phyloP scores from a whole-genome alignment of 2,113 vertebrate genomes.

The Syrrhaptes paradoxus region DNA sequence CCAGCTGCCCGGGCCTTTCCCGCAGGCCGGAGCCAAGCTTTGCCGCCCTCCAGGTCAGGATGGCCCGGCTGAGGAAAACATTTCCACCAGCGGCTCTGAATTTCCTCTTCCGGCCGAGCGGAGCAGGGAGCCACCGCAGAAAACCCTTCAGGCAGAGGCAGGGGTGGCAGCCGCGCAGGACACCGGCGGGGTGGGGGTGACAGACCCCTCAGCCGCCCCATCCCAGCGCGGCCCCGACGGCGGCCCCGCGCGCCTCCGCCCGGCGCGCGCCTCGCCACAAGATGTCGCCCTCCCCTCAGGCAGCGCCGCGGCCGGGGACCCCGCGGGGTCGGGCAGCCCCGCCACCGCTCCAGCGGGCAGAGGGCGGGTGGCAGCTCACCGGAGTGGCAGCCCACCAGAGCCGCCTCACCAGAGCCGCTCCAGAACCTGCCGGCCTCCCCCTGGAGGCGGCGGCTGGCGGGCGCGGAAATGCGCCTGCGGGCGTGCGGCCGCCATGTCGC shows the following conservation, averaged over 20 bases:
- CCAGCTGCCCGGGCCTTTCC: background rate
- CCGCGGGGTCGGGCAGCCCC: background rate
- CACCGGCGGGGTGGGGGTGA: accelerated
- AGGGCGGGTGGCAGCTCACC: background rate
- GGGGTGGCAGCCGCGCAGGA: accelerated
- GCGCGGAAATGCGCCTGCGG: too few relatives aligned
- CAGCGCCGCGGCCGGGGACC: background rate
- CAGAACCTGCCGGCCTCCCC: background rate
- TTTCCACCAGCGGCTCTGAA: background rate
- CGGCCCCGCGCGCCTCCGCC: background rate
- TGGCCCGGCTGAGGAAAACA: background rate
- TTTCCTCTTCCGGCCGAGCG: background rate
- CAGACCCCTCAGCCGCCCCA: accelerated
- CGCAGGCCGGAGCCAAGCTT: accelerated
- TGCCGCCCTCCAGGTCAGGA: too few relatives aligned
- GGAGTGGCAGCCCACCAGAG: background rate
- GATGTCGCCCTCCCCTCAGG: constrained; percentile 70
- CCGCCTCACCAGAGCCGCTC: background rate
- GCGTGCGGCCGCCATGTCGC: background rate
- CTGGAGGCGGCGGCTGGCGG: background rate
- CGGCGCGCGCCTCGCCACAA: constrained; percentile 30
- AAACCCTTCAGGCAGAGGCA: accelerated
- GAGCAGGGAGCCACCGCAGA: background rate
- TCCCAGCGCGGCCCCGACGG: background rate
- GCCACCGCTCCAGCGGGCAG: background rate